phyloP scores from a whole-genome alignment of 2,797 vertebrate species.

The Chelidonichthys spinosus region DNA sequence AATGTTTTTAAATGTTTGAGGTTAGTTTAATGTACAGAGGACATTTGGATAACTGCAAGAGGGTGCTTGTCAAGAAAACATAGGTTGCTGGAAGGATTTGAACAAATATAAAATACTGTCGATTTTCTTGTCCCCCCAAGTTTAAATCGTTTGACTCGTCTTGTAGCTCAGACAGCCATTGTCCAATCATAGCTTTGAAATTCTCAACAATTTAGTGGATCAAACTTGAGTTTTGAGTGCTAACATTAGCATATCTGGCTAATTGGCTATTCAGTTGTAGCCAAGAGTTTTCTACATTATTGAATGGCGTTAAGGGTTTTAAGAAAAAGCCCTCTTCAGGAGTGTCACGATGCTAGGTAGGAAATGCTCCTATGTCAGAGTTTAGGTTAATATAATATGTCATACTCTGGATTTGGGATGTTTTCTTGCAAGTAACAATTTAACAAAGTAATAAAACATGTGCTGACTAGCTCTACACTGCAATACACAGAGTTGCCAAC shows the following conservation, averaged over 20 bases:
- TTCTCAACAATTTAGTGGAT: neutral
- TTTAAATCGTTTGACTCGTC: neutral
- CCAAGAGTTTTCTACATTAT: too few relatives aligned
- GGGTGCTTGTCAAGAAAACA: neutral
- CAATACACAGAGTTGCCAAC: too few relatives aligned
- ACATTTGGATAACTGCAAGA: neutral
- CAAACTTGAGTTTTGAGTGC: neutral
- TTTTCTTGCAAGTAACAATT: neutral
- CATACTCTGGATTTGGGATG: neutral
- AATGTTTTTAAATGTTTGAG: neutral
- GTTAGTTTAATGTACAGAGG: neutral
- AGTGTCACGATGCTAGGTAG: neutral
- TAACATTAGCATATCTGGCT: neutral
- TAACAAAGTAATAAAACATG: neutral
- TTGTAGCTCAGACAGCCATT: neutral
- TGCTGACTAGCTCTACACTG: neutral
- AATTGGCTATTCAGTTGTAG: neutral
- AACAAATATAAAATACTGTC: neutral
- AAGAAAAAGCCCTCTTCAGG: neutral
- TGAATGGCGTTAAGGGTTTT: too few relatives aligned
- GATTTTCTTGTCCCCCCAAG: neutral
- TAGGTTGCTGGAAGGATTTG: neutral
- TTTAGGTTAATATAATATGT: neutral
- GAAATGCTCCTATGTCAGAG: fast-evolving
- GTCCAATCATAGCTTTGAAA: neutral